phyloP scores from a whole-genome alignment of 2,113 vertebrate genomes.

The Grallaria varia region DNA sequence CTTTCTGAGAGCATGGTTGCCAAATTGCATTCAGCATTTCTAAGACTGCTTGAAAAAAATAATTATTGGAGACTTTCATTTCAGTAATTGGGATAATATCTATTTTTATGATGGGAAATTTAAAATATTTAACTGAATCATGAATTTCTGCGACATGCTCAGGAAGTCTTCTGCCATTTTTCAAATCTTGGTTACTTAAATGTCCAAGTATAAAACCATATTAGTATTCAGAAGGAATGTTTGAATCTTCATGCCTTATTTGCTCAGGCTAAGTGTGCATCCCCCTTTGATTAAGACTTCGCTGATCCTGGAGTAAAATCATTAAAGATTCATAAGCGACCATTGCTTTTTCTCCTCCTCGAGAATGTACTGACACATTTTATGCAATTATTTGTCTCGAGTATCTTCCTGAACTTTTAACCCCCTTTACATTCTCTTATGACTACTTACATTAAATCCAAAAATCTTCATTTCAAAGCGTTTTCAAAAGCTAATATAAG shows the following conservation, averaged over 20 bases:
- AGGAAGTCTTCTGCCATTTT: neutral
- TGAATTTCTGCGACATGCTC: neutral
- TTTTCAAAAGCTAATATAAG: constrained; percentile 13
- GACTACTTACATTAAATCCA: neutral
- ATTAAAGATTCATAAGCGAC: constrained; percentile 48
- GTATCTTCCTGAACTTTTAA: constrained; percentile 53
- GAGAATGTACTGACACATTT: constrained; percentile 1
- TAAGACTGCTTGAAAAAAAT: neutral
- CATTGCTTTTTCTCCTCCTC: constrained; percentile 31
- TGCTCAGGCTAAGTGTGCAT: constrained; percentile 34
- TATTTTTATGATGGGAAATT: neutral
- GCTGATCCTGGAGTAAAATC: constrained; percentile 1
- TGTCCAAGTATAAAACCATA: neutral
- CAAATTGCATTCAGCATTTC: neutral
- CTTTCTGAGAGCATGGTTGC: neutral
- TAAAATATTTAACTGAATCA: neutral
- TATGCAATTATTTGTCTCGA: constrained; percentile 51
- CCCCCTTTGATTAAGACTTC: constrained; percentile 26
- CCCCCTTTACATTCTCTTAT: neutral
- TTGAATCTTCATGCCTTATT: constrained; percentile 28
- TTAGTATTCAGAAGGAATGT: constrained; percentile 22
- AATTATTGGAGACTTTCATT: neutral
- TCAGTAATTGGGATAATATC: neutral
- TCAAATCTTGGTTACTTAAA: neutral
- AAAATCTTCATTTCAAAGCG: constrained; percentile 13